These are phyloP conservation scores for Chrysoperla carnea DNA, from an alignment of 1,140 invertebrate species.

Conservation along the genomic window DNA sequence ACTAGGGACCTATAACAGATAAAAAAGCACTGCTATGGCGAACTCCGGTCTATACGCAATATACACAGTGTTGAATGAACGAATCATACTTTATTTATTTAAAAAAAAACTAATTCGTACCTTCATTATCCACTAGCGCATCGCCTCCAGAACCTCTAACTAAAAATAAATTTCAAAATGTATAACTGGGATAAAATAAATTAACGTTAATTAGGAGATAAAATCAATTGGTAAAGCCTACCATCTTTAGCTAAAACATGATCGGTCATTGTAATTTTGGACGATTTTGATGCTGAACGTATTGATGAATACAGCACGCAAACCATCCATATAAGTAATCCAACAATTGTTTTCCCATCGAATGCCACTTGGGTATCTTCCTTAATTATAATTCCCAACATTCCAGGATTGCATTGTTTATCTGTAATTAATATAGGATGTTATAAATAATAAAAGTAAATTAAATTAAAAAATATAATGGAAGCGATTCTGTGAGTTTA, in stretches of 20 bases:
- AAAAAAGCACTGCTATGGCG: not conserved
- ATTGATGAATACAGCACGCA: slow-evolving; percentile 92
- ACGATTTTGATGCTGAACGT: slow-evolving; percentile 61
- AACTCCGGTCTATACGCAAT: not conserved
- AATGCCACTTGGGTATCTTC: slow-evolving; percentile 32
- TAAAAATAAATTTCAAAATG: slow-evolving; percentile 6
- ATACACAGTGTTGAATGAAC: not conserved
- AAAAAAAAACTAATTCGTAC: slow-evolving; percentile 15
- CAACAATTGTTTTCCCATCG: slow-evolving; percentile 77
- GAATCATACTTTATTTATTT: not conserved
- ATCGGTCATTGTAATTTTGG: slow-evolving; percentile 58
- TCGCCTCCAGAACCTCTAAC: slow-evolving; percentile 18
- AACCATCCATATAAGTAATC: slow-evolving; percentile 81
- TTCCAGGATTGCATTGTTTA: slow-evolving; percentile 57
- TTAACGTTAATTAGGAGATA: not conserved
- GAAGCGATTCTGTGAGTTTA: no score
- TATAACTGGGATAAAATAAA: not conserved
- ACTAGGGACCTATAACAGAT: no score
- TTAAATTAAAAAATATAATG: not conserved
- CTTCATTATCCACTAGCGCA: slow-evolving; percentile 23
- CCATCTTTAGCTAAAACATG: slow-evolving; percentile 56
- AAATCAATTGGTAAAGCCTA: slow-evolving; percentile 9
- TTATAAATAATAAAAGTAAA: slow-evolving; percentile 2
- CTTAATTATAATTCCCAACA: slow-evolving; percentile 28
- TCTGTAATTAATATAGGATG: slow-evolving; percentile 26